Conservation (phyloP, 2,797 vertebrate genomes). For the Aldrovandia affinis region DNA sequence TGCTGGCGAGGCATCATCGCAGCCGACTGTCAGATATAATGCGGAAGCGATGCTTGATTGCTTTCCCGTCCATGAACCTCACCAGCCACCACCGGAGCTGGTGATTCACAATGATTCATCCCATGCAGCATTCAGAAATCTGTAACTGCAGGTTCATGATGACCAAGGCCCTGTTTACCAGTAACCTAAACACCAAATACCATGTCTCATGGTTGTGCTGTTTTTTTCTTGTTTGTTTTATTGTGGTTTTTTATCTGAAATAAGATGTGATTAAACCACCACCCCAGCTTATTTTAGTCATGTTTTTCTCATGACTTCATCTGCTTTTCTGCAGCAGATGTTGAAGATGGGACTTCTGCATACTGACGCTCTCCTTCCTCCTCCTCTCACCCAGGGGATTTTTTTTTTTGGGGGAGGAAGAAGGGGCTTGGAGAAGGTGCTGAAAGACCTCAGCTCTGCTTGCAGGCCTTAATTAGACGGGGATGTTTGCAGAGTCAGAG, state of each 20-base stretch:
- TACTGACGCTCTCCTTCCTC: too few relatives aligned
- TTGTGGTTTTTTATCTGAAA: neutral
- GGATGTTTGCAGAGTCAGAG: neutral
- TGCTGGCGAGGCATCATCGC: too few relatives aligned
- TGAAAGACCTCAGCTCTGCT: constrained; percentile 33
- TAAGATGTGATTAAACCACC: constrained; percentile 51
- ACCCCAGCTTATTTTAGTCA: constrained; percentile 55
- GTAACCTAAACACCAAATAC: constrained; percentile 64
- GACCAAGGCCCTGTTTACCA: constrained; percentile 60
- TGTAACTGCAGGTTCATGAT: constrained; percentile 51
- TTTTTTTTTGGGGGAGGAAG: too few relatives aligned
- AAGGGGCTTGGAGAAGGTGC: constrained; percentile 13
- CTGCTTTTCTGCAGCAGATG: constrained; percentile 52
- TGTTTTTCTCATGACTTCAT: constrained; percentile 56
- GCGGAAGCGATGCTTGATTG: neutral
- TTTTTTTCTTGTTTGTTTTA: constrained; percentile 52
- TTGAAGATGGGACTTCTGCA: constrained; percentile 21
- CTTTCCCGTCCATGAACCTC: neutral
- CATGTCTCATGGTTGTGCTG: constrained; percentile 63
- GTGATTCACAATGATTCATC: neutral
- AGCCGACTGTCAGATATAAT: neutral
- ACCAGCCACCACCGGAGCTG: neutral
- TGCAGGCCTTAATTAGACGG: constrained; percentile 11
- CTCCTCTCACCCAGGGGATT: too few relatives aligned
- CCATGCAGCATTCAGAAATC: constrained; percentile 39